Evolutionary conservation across 2,113 vertebrate genomes (phyloP).

Genomic region (Brachypteracias leptosomus): DNA sequence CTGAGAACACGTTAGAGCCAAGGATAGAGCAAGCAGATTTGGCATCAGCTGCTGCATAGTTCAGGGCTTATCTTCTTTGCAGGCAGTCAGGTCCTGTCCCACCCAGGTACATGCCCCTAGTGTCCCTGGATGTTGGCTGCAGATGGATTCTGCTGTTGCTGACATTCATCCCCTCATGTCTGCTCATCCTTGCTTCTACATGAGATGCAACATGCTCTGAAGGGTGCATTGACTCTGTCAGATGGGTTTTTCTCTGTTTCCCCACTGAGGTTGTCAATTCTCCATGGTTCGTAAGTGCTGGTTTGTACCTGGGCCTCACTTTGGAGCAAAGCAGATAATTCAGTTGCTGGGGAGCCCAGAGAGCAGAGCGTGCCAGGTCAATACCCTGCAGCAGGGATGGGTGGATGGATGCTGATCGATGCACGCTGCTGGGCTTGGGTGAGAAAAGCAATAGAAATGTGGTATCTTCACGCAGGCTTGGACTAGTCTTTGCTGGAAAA

Average conservation of each 20-base stretch:
- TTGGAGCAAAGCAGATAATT: not conserved
- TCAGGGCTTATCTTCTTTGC: not conserved
- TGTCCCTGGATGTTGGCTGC: not conserved
- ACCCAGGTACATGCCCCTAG: rapidly evolving
- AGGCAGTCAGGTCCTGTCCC: not conserved
- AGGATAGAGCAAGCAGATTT: not conserved
- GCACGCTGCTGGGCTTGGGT: not conserved
- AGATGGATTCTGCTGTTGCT: not conserved
- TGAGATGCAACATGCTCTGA: rapidly evolving
- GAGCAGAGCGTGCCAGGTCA: not conserved
- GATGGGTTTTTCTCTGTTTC: not conserved
- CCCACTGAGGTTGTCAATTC: not conserved
- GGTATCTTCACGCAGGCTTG: not conserved
- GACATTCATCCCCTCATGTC: not conserved
- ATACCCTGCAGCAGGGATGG: not conserved
- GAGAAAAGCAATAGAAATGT: not conserved
- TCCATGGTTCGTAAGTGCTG: not conserved
- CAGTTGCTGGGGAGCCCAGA: not conserved
- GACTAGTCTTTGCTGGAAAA: not conserved
- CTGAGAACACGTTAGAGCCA: rapidly evolving
- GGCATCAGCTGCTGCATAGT: not conserved
- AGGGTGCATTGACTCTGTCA: not conserved
- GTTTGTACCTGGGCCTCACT: not conserved
- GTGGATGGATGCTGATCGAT: not conserved
- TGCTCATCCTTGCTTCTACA: rapidly evolving